Base-by-base conservation (phyloP, 2,113 vertebrate genomes). In the Paramormyrops kingsleyae region DNA sequence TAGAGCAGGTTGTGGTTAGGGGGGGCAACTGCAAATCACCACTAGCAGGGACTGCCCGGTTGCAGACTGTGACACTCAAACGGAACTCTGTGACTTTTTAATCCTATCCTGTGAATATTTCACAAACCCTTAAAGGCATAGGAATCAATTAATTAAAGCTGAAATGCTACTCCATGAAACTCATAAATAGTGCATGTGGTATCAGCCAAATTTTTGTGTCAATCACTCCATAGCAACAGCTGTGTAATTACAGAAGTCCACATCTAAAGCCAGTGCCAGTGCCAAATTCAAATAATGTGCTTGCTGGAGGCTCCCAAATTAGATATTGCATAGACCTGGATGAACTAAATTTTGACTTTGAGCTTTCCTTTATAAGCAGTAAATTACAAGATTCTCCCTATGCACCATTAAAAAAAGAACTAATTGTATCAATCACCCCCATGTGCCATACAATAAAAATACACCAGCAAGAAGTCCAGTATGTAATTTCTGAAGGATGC, bases 131-230 rank as follows among this genome's bases (percentile, higher is more conserved):
- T 94, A 94, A 92, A 95, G 94, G 94, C 93, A 94, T 94, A 93
- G 92, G 93, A 93, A 95, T 95, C 94, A 94, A 95, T 95, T 94
- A 95, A 95, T 94, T 95, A 93, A 94, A 91, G 91, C 92, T 93
- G 92, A 93, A 94, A 95, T 92, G 92, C 92, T 92, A 91, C 90
- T 91, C 91, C 91, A 93, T 83, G 90, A 91, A 83, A 87, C 94
- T 95, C 94, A 94, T 95, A 93, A 95, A 94, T 94, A 92, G 92
- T 90, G 88, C 92, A 92, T 92, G 89, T 92, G 88, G 91, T 93
- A 91, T 92, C 91, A 91, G 93, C 92, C 94, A 93, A 93, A 92
- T 91, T 89, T 91, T 89, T 88, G 88, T 94, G 94, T 95, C 95
- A 94, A 92, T 95, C 95, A 94, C 24, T 84, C 85, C 90, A 70